Base-by-base conservation (phyloP, 2,888 invertebrate species). In the Operophtera brumata region DNA sequence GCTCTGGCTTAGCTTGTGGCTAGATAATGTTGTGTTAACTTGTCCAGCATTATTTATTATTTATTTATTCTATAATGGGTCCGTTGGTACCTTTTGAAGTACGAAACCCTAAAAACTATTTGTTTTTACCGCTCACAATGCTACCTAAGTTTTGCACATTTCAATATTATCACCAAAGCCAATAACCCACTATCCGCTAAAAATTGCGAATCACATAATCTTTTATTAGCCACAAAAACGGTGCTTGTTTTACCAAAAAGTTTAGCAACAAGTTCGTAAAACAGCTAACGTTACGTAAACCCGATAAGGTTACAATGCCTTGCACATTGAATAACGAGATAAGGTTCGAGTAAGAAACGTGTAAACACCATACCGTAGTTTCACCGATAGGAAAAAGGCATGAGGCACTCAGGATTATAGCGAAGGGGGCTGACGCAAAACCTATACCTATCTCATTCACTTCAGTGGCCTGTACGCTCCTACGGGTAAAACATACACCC, bases 301-400 rank as follows among this genome's bases (percentile, higher is more conserved):
- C 36, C 61, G 66, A 66, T 66, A 68, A 65, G 54, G 47, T 26
- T 43, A 59, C 55, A 61, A 58, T 48, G 56, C 57, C 53, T 48
- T 58, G 54, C 57, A 59, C 58, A 64, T 53, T 63, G 58, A 64
- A 57, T 62, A 64, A 63, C 59, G 54, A 46, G 67, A 66, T 66
- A 65, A 68, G 58, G 44, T 7, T 13, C 8, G n/a, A 30, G 30
- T 34, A 34, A 34, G 48, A 59, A 58, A 58, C 35, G 57, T 59
- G 56, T 59, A 62, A 57, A 54, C 55, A 47, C 40, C 39, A 37
- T 37, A 32, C 37, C 47, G 41, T 54, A 28, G 46, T 42, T 32
- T 40, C 11, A 52, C 45, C 14, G 42, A 47, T 54, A 49, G 47
- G 45, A 54, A 59, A 52, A 51, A 20, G 52, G 26, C 7, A 6